Evolutionary conservation across 1,140 invertebrate genomes (phyloP).

Genomic region (Drosophila aff.): DNA sequence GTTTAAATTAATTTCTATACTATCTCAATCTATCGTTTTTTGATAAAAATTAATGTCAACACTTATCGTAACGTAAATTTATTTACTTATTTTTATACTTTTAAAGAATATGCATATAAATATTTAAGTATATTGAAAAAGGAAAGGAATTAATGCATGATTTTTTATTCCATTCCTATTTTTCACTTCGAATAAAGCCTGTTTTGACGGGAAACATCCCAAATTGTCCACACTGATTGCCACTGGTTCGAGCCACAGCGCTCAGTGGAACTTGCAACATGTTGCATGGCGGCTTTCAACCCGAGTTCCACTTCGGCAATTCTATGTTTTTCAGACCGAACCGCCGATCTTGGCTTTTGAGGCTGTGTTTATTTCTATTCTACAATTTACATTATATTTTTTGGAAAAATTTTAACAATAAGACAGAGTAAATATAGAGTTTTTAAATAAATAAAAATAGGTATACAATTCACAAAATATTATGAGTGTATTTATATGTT

Average conservation of each 20-base stretch:
- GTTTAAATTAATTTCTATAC: background rate
- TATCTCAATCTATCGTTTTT: too few relatives aligned
- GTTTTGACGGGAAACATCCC: background rate
- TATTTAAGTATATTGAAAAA: background rate
- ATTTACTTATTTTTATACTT: background rate
- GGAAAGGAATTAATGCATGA: background rate
- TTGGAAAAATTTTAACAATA: too few relatives aligned
- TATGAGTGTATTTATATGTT: too few relatives aligned
- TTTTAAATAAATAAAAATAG: too few relatives aligned
- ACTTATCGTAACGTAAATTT: too few relatives aligned
- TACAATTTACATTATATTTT: too few relatives aligned
- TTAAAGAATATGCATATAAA: background rate
- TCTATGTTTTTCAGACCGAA: slow-evolving; percentile 56
- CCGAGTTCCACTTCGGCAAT: slow-evolving; percentile 25
- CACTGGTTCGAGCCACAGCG: background rate
- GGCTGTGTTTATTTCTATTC: background rate
- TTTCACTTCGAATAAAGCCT: background rate
- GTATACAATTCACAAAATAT: too few relatives aligned
- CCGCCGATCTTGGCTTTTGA: slow-evolving; percentile 8
- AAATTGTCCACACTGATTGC: background rate
- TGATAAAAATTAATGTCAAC: background rate
- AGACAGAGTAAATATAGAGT: too few relatives aligned
- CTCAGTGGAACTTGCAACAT: slow-evolving; percentile 28
- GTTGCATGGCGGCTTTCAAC: slow-evolving; percentile 24
- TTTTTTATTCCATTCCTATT: background rate